Evolutionary conservation across 2,113 vertebrate species (phyloP).

Genomic region (Scatophagus argus): DNA sequence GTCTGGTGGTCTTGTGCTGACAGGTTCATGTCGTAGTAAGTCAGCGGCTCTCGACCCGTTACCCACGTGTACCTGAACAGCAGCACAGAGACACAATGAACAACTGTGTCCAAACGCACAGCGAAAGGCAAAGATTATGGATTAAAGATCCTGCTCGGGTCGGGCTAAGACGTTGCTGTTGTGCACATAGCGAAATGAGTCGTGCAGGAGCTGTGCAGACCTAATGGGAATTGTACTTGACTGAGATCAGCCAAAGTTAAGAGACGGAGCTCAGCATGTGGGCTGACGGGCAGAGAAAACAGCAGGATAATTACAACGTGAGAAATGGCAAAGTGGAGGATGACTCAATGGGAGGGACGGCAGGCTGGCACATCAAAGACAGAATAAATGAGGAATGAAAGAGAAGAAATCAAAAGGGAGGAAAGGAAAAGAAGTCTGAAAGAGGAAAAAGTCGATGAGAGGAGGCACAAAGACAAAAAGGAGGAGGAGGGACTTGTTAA

Average conservation of each 20-base stretch:
- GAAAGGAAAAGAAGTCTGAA: neutral
- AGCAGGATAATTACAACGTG: conserved; percentile 18
- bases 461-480: neutral
- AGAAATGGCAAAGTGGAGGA: neutral
- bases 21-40: conserved; percentile 99
- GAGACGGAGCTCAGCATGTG: neutral
- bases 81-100: neutral
- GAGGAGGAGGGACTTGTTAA: neutral
- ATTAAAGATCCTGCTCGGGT: no score
- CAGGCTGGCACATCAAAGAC: conserved; percentile 6
- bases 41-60: conserved; percentile 96
- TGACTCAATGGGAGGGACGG: neutral
- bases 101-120: neutral
- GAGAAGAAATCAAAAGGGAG: neutral
- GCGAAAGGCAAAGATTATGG: neutral
- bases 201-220: neutral
- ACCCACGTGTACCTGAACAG: conserved; percentile 94
- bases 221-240: neutral
- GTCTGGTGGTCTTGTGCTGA: conserved; percentile 99
- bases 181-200: neutral
- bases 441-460: neutral
- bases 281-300: neutral
- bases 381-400: neutral
- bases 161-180: neutral
- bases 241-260: conserved; percentile 1